Base-by-base conservation (phyloP, 2,888 invertebrate species). In the Zygogramma bicolorata region DNA sequence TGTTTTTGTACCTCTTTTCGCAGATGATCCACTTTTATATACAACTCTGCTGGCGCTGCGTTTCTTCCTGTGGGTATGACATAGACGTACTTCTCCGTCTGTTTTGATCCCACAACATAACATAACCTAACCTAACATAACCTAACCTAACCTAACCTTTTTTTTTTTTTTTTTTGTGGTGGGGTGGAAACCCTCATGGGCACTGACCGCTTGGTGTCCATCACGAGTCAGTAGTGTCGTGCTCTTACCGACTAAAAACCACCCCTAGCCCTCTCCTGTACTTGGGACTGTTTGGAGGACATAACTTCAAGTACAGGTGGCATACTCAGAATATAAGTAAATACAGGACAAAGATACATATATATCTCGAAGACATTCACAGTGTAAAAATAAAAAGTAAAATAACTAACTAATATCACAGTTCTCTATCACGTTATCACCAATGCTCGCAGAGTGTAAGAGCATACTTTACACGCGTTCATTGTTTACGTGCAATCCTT, bases 181-280 rank as follows among this genome's bases (percentile, higher is more conserved):
- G n/a, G n/a, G n/a, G n/a, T n/a, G n/a, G n/a, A n/a, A n/a, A n/a
- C n/a, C n/a, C n/a, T n/a, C n/a, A n/a, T n/a, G n/a, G n/a, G n/a
- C n/a, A n/a, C n/a, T n/a, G n/a, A n/a, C n/a, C n/a, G n/a, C n/a
- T n/a, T n/a, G n/a, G n/a, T n/a, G n/a, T n/a, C n/a, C n/a, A n/a
- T n/a, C n/a, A n/a, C n/a, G n/a, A n/a, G n/a, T 13, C 34, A 38
- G 58, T 29, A 66, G 46, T 46, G 68, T 46, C 18, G 60, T 60
- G 31, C 20, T 60, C 25, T 4, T 31, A 68, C 60, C 60, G n/a
- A 46, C 60, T 49, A 68, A 68, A 60, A 68, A 27, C 60, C 46
- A 42, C 60, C 34, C 68, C 25, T 31, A 40, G 25, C 40, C 10
- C 40, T 25, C 34, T 18, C 25, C 22, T n/a, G 15, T 58, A 29